Evolutionary conservation across 2,888 invertebrate species (phyloP), one percentile per base, ranked within the genome.

Genomic region (Phymatocera aterrima): DNA sequence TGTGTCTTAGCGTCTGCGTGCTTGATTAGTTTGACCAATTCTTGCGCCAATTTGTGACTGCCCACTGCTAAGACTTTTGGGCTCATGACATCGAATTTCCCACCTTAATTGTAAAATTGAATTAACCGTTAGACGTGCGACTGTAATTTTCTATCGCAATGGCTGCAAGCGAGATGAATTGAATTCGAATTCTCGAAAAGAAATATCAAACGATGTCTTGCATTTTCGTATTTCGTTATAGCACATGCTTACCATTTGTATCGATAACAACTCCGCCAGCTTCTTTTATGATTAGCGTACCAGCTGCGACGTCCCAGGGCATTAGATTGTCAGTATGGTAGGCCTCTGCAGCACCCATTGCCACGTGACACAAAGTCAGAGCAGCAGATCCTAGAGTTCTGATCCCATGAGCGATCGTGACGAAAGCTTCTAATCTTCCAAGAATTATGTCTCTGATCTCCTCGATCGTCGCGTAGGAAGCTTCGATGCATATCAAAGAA

Each of bases 301-400:
- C 95, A 3, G 96, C 97, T 40, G 95, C 94, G 24, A 95, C 94
- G 88, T 97, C 96, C 97, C 96, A 97, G n/a, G 95, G 93, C 87
- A 95, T 93, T 57, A 96, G 91, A 81, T 96, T 95, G 86, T 95
- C 95, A 82, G 95, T 95, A 83, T 94, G 94, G 88, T 95, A 96
- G 43, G 92, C 94, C 85, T 96, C 95, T 46, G 93, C 91, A 75
- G 92, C 91, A 0, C 96, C 96, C 83, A 92, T 92, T 10, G 96
- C 96, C 0, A 97, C 94, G 85, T 94, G 93, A 85, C 95, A 95
- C 85, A 96, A 92, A 70, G 95, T 93, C 80, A 96, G 86, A 1
- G 96, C 96, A 4, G 95, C 96, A 72, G 95, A 95, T 5, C 96
- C 97, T 84, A 95, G 92, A 24, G 93, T 92, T 72, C 96, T 93